Conservation (phyloP, 1,140 invertebrate species). For the Carposina sasakii region DNA sequence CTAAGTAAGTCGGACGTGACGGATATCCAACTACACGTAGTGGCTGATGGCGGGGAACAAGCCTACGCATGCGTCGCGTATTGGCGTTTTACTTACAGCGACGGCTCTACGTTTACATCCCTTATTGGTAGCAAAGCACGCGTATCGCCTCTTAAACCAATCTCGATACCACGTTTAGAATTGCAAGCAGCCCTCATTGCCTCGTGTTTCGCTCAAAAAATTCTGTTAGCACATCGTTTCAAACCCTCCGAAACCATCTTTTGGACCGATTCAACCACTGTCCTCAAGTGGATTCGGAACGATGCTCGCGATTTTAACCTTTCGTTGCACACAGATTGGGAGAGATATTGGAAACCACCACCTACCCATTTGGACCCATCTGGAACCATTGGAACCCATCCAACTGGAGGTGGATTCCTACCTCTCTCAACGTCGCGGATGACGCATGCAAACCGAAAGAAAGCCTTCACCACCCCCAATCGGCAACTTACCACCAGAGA, state of each 20-base stretch:
- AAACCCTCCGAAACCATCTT: too few relatives aligned
- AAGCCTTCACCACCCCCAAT: slow-evolving; percentile 7
- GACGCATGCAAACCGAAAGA: too few relatives aligned
- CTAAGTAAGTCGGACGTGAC: not conserved
- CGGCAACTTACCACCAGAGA: slow-evolving; percentile 11
- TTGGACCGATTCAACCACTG: not conserved
- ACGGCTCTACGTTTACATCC: not conserved
- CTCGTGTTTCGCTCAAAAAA: not conserved
- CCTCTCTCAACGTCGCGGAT: slow-evolving; percentile 27
- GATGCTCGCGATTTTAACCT: slow-evolving; percentile 22
- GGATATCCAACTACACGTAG: not conserved
- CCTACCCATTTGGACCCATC: too few relatives aligned
- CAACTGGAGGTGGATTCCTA: slow-evolving; percentile 29
- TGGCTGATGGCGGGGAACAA: not conserved
- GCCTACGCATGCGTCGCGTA: slow-evolving; percentile 1
- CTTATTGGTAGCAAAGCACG: not conserved
- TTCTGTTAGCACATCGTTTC: not conserved
- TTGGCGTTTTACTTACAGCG: not conserved
- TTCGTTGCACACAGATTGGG: slow-evolving; percentile 49
- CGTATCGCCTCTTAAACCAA: not conserved
- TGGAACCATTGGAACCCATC: too few relatives aligned
- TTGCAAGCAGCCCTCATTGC: not conserved
- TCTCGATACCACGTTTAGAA: not conserved
- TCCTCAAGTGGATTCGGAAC: not conserved
- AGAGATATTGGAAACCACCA: slow-evolving; percentile 36